Conservation (phyloP, 2,888 invertebrate species). For the Dysmachus trigonus region DNA sequence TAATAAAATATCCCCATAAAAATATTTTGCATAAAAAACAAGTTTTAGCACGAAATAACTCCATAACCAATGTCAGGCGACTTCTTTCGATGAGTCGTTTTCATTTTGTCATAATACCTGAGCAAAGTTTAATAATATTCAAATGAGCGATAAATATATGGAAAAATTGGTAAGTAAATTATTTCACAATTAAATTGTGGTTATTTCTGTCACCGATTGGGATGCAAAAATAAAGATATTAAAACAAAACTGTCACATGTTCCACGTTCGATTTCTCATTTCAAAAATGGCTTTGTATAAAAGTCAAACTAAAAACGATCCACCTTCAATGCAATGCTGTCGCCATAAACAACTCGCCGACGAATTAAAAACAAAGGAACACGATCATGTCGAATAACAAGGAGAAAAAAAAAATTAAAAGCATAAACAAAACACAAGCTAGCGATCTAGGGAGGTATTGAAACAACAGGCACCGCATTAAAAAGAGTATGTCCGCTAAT, state of each 20-base stretch:
- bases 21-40: background rate
- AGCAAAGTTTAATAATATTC: background rate
- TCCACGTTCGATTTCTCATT: background rate
- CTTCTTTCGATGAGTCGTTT: background rate
- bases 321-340: background rate
- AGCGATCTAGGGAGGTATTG: background rate
- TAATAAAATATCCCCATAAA: background rate
- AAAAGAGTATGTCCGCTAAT: slow-evolving; percentile 5
- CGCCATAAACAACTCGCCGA: background rate
- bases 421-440: background rate
- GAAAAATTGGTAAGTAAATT: background rate
- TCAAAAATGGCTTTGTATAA: background rate
- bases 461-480: background rate
- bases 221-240: background rate
- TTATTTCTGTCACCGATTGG: background rate
- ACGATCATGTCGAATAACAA: background rate
- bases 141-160: background rate
- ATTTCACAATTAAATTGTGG: background rate
- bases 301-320: background rate
- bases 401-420: background rate
- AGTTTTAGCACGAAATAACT: background rate
- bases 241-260: background rate
- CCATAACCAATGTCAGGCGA: background rate
- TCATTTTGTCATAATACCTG: background rate
- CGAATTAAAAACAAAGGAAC: background rate